Evolutionary conservation across 2,113 vertebrate genomes (phyloP).

Genomic region (Platycercus adscitus): DNA sequence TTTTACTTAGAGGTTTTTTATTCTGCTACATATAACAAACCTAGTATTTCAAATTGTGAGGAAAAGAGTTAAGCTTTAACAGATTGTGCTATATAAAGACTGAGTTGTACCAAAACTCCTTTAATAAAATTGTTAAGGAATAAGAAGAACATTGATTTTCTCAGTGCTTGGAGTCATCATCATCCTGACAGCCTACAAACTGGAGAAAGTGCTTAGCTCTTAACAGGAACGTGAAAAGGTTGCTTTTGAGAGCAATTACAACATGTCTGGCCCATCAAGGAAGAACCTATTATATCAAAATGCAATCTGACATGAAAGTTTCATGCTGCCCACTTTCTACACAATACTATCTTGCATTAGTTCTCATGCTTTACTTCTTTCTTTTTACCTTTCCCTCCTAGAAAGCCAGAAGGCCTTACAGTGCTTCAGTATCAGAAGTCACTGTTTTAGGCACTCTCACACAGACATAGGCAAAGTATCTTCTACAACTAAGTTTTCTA

Average conservation of each 20-base stretch:
- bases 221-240: neutral
- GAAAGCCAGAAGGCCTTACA: neutral
- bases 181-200: neutral
- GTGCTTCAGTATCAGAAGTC: neutral
- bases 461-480: neutral
- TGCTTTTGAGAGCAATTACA: neutral
- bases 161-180: neutral
- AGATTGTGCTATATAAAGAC: neutral
- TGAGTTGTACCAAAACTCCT: neutral
- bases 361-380: neutral
- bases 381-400: neutral
- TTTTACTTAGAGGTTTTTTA: neutral
- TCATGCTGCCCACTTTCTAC: neutral
- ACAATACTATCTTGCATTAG: neutral
- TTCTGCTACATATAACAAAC: neutral
- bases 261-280: neutral
- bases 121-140: neutral
- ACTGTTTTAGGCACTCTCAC: neutral
- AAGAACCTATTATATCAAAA: neutral
- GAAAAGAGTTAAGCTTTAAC: neutral
- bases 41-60: neutral
- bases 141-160: neutral
- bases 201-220: neutral
- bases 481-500: neutral
- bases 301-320: neutral